Conservation (phyloP, 1,140 invertebrate genomes). For the Bombus cullumanus region DNA sequence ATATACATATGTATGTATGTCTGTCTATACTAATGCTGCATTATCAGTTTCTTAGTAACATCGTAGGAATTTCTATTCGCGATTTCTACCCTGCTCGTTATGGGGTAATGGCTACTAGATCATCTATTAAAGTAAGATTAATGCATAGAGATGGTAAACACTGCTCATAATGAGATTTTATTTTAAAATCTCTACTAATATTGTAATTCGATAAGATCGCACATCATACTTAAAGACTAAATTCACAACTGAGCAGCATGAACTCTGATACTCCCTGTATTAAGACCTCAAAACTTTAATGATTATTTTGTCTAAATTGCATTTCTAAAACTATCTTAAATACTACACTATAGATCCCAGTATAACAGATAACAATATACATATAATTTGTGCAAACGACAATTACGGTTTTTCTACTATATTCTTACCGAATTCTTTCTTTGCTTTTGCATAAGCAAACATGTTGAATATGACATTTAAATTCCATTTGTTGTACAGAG, state of each 20-base stretch:
- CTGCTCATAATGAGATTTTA: constrained; percentile 75
- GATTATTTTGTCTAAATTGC: constrained; percentile 6
- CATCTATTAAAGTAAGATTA: constrained; percentile 66
- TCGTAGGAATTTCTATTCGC: constrained; percentile 58
- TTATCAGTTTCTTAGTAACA: constrained; percentile 76
- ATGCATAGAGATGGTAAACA: constrained; percentile 33
- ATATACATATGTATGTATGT: constrained; percentile 45
- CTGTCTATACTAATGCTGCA: constrained; percentile 44
- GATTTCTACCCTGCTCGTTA: constrained; percentile 56
- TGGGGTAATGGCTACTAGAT: constrained; percentile 56
- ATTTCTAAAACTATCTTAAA: constrained; percentile 58
- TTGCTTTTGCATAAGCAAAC: constrained; percentile 23
- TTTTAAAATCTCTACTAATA: constrained; percentile 18
- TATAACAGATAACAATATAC: constrained; percentile 61
- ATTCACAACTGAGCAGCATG: constrained; percentile 37
- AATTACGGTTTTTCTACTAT: constrained; percentile 53
- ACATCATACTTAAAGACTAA: constrained; percentile 41
- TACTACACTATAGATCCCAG: constrained; percentile 49
- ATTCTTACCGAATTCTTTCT: constrained; percentile 15
- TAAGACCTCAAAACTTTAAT: constrained; percentile 24
- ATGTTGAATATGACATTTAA: constrained; percentile 23
- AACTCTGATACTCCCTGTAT: constrained; percentile 30
- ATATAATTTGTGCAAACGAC: constrained; percentile 74
- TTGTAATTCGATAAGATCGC: constrained; percentile 26
- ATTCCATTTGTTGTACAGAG: constrained; percentile 62